These are phyloP conservation scores for Spilogale gracilis DNA, from an alignment of 2,113 vertebrate genomes.

Conservation along the genomic window DNA sequence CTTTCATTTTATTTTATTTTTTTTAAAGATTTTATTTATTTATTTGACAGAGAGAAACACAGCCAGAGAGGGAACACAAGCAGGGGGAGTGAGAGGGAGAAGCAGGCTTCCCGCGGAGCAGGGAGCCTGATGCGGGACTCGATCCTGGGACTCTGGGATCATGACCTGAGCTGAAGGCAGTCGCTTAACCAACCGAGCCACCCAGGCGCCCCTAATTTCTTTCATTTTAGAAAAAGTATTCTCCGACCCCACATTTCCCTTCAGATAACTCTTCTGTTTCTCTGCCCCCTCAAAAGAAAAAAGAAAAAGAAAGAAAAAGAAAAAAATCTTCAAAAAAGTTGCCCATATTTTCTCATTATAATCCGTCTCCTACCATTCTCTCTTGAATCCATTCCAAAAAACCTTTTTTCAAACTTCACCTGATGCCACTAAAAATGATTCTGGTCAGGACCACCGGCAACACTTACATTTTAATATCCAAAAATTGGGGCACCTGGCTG, in stretches of 20 bases:
- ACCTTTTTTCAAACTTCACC: not conserved
- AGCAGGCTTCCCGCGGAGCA: no score
- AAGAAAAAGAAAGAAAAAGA: not conserved
- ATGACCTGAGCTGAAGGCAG: no score
- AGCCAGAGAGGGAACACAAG: no score
- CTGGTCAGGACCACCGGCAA: constrained; percentile 20
- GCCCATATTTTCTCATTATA: no score
- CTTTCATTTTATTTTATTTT: not conserved
- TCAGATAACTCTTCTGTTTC: not conserved
- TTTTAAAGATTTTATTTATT: no score
- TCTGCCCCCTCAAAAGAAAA: not conserved
- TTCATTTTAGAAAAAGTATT: not conserved
- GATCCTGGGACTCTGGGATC: no score
- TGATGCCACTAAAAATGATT: constrained; percentile 34
- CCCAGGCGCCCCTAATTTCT: no score
- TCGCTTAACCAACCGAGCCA: no score
- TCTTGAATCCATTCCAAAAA: not conserved
- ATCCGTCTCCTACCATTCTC: not conserved
- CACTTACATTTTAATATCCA: not conserved
- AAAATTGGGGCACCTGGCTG: not conserved
- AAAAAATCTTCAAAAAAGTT: not conserved
- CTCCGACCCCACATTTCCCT: not conserved
- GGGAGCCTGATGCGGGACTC: no score
- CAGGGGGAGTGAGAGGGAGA: no score
- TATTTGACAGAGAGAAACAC: no score